These are phyloP conservation scores for Pelobates cultripes DNA, from an alignment of 2,797 vertebrate genomes.

Conservation along the genomic window DNA sequence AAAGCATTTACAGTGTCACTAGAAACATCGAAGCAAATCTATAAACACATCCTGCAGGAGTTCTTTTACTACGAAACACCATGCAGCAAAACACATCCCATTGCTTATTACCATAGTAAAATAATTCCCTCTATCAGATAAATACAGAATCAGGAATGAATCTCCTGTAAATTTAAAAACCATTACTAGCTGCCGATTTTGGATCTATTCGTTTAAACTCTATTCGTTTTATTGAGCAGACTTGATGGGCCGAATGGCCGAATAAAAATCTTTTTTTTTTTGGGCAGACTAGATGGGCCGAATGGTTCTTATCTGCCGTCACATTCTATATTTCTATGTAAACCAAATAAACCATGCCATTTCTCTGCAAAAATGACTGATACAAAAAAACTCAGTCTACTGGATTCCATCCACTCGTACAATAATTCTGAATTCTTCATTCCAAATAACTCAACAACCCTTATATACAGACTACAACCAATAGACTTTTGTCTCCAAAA, in stretches of 20 bases:
- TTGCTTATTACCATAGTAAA: neutral
- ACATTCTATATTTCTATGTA: neutral
- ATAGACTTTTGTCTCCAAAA: neutral
- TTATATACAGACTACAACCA: neutral
- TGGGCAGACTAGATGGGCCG: too few relatives aligned
- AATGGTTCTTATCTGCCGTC: too few relatives aligned
- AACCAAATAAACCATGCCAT: conserved; percentile 28
- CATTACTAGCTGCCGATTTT: neutral
- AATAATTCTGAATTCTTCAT: neutral
- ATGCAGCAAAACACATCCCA: conserved; percentile 1
- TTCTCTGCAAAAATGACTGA: conserved; percentile 9
- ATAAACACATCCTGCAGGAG: neutral
- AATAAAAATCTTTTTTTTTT: neutral
- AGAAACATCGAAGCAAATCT: neutral
- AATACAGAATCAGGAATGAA: conserved; percentile 1
- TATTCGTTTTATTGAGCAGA: too few relatives aligned
- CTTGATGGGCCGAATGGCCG: too few relatives aligned
- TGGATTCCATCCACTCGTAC: neutral
- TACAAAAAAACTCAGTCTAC: neutral
- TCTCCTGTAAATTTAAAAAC: conserved; percentile 34
- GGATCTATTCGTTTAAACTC: neutral
- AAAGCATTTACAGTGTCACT: too few relatives aligned
- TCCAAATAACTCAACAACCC: neutral
- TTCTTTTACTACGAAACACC: neutral
- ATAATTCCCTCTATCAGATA: conserved; percentile 1